A percentile compares a stretch with the other conserved stretches of the same genome.
Conservation (phyloP, 1,140 invertebrate genomes). For the Delia radicum region DNA sequence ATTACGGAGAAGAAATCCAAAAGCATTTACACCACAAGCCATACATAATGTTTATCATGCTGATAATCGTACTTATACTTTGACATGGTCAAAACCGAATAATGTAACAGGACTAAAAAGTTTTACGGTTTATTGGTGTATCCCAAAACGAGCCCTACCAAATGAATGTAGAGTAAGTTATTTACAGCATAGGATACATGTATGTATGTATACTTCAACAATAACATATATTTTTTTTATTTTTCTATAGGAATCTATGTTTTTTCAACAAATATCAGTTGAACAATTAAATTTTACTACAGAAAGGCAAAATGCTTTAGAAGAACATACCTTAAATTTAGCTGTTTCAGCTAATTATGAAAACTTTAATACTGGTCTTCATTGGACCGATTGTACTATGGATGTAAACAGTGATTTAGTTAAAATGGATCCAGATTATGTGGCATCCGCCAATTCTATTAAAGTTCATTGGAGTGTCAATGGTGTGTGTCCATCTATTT, state of each 20-base stretch:
- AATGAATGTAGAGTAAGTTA: conserved; percentile 41
- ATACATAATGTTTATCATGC: conserved; percentile 46
- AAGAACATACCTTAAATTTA: conserved; percentile 36
- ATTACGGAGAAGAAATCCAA: neutral
- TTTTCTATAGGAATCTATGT: conserved; percentile 35
- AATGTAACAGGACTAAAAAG: conserved; percentile 30
- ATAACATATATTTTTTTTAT: neutral
- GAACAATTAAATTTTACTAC: conserved; percentile 38
- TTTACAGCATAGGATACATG: neutral
- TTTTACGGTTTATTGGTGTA: conserved; percentile 51
- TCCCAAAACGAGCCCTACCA: conserved; percentile 36
- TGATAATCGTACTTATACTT: conserved; percentile 42
- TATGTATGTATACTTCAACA: too few species aligned
- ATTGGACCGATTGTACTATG: conserved; percentile 42
- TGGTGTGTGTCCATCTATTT: conserved; percentile 41
- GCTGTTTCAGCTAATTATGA: conserved; percentile 49
- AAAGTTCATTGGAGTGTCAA: conserved; percentile 43
- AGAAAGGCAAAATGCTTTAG: conserved; percentile 11
- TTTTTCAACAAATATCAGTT: conserved; percentile 38
- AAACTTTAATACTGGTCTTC: conserved; percentile 41
- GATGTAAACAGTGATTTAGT: conserved; percentile 43
- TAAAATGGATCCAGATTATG: conserved; percentile 44
- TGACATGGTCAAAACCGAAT: conserved; percentile 42
- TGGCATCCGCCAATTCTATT: conserved; percentile 31
- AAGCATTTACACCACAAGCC: conserved; percentile 29